A percentile compares a stretch with the other conserved stretches of the same genome.
Evolutionary conservation across 2,888 invertebrate species (phyloP).

Genomic region (Metellina segmentata): DNA sequence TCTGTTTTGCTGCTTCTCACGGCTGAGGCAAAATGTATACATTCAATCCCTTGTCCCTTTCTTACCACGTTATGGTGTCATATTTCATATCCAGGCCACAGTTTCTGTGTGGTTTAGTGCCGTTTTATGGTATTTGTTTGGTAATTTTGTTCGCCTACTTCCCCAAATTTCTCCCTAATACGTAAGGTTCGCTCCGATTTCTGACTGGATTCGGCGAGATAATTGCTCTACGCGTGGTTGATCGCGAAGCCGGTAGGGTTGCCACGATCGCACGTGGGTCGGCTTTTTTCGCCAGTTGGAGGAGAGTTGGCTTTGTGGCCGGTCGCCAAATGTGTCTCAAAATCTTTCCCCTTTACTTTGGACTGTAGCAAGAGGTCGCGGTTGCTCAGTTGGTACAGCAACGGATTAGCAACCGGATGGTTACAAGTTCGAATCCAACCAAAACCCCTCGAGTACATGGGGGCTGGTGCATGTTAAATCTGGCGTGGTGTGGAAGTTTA

Average conservation of each 20-base stretch:
- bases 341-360: too few relatives aligned
- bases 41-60: constrained; percentile 3
- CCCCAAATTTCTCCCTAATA: not conserved
- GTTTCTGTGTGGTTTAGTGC: constrained; percentile 9
- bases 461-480: too few relatives aligned
- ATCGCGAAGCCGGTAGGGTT: constrained; percentile 36
- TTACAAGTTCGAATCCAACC: too few relatives aligned
- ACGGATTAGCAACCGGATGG: too few relatives aligned
- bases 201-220: constrained; percentile 24
- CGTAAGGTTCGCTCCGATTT: constrained; percentile 38
- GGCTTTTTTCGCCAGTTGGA: too few relatives aligned
- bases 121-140: constrained; percentile 14
- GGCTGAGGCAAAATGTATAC: constrained; percentile 11
- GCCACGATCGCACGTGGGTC: not conserved
- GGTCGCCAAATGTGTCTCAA: too few relatives aligned
- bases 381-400: too few relatives aligned
- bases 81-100: constrained; percentile 1
- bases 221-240: constrained; percentile 54
- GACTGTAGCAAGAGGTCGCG: too few relatives aligned
- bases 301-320: too few relatives aligned
- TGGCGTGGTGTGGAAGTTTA: too few relatives aligned
- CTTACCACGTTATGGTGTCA: constrained; percentile 2
- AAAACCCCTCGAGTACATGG: too few relatives aligned
- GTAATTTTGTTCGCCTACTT: constrained; percentile 6
- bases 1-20: not conserved